phyloP scores from a whole-genome alignment of 1,140 invertebrate genomes.

The Drosophila sechellia region DNA sequence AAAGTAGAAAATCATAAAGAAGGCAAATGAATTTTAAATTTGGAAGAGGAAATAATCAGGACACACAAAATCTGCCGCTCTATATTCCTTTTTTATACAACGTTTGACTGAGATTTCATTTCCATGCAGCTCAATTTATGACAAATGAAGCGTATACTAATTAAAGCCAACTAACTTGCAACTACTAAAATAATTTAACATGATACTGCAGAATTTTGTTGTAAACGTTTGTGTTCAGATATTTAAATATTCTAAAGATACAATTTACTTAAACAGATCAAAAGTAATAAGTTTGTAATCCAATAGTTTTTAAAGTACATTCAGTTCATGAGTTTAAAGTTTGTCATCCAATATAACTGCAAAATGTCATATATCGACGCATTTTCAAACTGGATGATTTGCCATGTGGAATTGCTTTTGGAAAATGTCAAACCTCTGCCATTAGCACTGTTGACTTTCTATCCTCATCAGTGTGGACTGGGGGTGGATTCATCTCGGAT shows the following conservation, averaged over 20 bases:
- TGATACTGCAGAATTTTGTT: no score
- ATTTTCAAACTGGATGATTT: neutral
- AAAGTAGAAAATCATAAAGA: constrained; percentile 1
- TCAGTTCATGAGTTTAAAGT: no score
- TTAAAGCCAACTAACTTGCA: no score
- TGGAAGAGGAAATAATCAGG: neutral
- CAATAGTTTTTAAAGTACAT: no score
- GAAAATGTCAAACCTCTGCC: constrained; percentile 19
- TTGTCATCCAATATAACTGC: no score
- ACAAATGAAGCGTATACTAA: no score
- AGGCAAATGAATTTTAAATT: neutral
- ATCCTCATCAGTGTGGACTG: constrained; percentile 26
- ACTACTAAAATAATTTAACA: no score
- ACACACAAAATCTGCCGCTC: neutral
- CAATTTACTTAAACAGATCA: no score
- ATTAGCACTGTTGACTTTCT: neutral
- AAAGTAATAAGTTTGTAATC: no score
- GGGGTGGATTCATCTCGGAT: constrained; percentile 28
- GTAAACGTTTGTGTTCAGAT: no score
- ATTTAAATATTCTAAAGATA: no score
- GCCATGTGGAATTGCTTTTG: neutral
- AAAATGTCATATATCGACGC: no score
- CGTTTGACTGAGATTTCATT: neutral
- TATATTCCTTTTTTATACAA: neutral
- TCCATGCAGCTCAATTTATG: neutral